phyloP scores from a whole-genome alignment of 2,888 invertebrate species.

The Phengaris arion region DNA sequence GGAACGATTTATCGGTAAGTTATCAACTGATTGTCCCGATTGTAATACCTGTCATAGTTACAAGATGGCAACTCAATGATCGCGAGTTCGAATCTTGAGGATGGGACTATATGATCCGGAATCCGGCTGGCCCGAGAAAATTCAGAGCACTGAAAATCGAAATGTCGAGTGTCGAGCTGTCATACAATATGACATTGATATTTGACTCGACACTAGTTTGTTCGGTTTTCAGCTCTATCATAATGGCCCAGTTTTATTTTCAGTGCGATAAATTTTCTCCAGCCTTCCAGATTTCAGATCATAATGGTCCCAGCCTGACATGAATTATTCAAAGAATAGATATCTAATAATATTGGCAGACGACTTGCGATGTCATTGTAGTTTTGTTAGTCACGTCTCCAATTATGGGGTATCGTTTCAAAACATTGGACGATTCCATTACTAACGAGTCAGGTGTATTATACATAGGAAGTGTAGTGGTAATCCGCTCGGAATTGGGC shows the following conservation, averaged over 20 bases:
- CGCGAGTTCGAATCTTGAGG: background rate
- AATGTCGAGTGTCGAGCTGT: no score
- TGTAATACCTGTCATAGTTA: background rate
- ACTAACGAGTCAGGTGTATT: conserved; percentile 34
- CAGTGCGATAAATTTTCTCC: no score
- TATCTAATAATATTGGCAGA: no score
- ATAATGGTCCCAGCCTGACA: background rate
- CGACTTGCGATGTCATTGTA: no score
- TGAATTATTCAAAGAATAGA: background rate
- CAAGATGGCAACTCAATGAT: background rate
- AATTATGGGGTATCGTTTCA: conserved; percentile 8
- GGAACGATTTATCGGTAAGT: conserved; percentile 25
- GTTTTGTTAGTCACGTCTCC: background rate
- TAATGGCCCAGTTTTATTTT: no score
- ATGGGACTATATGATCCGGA: no score
- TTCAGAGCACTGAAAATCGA: no score
- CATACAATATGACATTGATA: no score
- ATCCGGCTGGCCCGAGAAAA: no score
- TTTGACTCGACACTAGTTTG: no score
- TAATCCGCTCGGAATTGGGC: conserved; percentile 54
- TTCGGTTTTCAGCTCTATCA: no score
- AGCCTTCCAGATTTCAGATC: no score
- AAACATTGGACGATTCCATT: conserved; percentile 3
- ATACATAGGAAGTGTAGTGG: conserved; percentile 40
- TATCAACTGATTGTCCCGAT: conserved; percentile 3